Evolutionary conservation across 2,888 invertebrate species (phyloP), one percentile per base, ranked within the genome.

Genomic region (Himalopsyche japonica): DNA sequence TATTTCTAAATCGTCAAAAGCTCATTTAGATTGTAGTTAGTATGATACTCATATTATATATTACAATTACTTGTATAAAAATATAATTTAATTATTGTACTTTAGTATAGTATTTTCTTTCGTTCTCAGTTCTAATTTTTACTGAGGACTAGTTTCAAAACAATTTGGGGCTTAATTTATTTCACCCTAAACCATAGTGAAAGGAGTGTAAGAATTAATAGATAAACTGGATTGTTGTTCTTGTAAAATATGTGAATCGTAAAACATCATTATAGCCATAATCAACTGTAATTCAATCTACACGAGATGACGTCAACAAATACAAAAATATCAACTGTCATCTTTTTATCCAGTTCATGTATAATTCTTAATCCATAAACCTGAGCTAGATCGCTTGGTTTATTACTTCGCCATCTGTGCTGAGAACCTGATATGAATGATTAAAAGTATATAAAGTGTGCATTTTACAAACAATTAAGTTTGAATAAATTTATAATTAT

Each of bases 401-500:
- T 20, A 8, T 57, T 57, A 24, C 57, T 70, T 27, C 12, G 12
- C 30, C 70, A 70, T 27, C 27, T 70, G 24, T 30, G 27, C 70
- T 70, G 70, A 70, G 70, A 30, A 70, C 24, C 12, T 15, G 27
- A 43, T 27, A 30, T 70, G 30, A 27, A 27, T 30, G 27, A 70
- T 27, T 70, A 1, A 27, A 70, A n/a, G 5, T 15, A 27, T 70
- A 70, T 30, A 27, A 27, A 27, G 27, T 27, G 70, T 70, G 70
- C 27, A 30, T 27, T 30, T 27, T 70, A 70, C 70, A 70, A 70
- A 70, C 70, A 70, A 70, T 77, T 77, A 77, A 77, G 77, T 37
- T 77, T 77, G 77, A 77, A 77, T 77, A 77, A 77, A 77, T 77
- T 77, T 34, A 37, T 37, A 77, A 77, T 37, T 34, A 37, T 37